Evolutionary conservation across 2,888 invertebrate genomes (phyloP), one percentile per base, ranked within the genome.

Genomic region (Poecilus cupreus): DNA sequence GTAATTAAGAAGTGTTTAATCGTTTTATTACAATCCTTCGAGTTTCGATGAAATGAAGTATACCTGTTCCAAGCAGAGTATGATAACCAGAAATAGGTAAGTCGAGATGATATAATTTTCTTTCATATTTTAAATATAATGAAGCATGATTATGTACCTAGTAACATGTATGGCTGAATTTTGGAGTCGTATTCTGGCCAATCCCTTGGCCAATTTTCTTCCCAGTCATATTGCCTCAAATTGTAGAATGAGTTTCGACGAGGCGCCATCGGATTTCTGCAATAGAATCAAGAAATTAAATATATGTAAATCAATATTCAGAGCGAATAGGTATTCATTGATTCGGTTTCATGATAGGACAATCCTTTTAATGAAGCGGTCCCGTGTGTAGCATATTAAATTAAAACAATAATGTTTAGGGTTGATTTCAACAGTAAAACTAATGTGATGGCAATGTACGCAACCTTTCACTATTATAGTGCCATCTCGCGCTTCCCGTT

Each of bases 101-200:
- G n/a, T n/a, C n/a, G n/a, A n/a, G n/a, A n/a, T n/a, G n/a, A n/a
- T n/a, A n/a, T n/a, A n/a, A n/a, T n/a, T n/a, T n/a, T n/a, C n/a
- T n/a, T n/a, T n/a, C n/a, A n/a, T n/a, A n/a, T n/a, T n/a, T n/a
- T n/a, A n/a, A n/a, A n/a, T n/a, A n/a, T n/a, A n/a, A n/a, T n/a
- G n/a, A n/a, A n/a, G n/a, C n/a, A n/a, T n/a, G n/a, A n/a, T n/a
- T n/a, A n/a, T n/a, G 91, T 90, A 95, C 96, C 95, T 83, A 97
- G 90, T 88, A 93, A 93, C 82, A 97, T 90, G 88, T 94, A 97
- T 6, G 94, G 93, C 87, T 96, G 95, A 84, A 94, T 93, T 0
- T 91, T 91, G 0, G 91, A 89, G 84, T 95, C 94, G 86, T 95
- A 98, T 85, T 95, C 94, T 0, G 96, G 96, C 98, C 98, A 98